phyloP scores from a whole-genome alignment of 2,113 vertebrate species.

The Tragelaphus imberbis region DNA sequence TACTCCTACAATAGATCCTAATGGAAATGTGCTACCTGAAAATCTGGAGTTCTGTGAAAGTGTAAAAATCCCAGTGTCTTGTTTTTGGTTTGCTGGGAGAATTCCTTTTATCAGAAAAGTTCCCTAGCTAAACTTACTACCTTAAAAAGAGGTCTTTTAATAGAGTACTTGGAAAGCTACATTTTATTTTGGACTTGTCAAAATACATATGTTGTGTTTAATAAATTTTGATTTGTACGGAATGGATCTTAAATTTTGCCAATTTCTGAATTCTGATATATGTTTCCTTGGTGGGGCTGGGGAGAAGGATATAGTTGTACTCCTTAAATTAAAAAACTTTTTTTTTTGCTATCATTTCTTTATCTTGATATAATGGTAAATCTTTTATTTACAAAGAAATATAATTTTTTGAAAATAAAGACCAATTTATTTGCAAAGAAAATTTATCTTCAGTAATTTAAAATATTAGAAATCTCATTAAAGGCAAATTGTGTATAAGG shows the following conservation, averaged over 20 bases:
- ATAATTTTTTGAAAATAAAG: neutral
- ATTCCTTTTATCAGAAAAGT: constrained; percentile 32
- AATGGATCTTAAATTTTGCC: neutral
- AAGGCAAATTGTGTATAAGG: neutral
- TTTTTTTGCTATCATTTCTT: neutral
- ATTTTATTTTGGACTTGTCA: neutral
- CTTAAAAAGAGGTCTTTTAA: constrained; percentile 23
- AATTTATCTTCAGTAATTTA: constrained; percentile 17
- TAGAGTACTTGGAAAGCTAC: neutral
- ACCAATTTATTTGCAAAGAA: constrained; percentile 27
- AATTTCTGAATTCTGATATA: neutral
- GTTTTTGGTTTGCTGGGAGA: constrained; percentile 37
- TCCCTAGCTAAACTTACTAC: neutral
- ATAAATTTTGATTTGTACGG: constrained; percentile 32
- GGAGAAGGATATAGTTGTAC: neutral
- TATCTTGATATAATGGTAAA: constrained; percentile 13
- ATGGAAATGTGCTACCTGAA: neutral
- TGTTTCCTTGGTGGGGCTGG: neutral
- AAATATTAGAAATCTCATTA: constrained; percentile 1
- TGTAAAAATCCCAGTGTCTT: neutral
- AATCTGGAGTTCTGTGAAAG: neutral
- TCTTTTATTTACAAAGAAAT: constrained; percentile 39
- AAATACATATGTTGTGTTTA: neutral
- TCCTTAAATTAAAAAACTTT: neutral
- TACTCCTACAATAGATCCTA: neutral